Conservation (phyloP, 1,140 invertebrate species). For the Brachionus rubens region DNA sequence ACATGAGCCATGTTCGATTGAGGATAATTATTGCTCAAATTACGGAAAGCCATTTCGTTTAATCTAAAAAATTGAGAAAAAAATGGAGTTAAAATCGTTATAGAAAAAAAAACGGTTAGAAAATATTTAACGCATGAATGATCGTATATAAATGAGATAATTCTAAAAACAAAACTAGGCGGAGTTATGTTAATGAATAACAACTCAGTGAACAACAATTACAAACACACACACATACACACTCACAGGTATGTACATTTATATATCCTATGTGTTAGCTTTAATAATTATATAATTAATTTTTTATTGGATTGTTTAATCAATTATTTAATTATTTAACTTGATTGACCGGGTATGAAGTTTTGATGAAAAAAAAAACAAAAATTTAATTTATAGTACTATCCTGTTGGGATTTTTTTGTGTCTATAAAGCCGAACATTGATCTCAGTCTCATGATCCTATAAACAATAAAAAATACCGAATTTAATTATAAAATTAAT, state of each 20-base stretch:
- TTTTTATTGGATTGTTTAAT: conserved; percentile 16
- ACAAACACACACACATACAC: too few relatives aligned
- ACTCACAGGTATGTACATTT: neutral
- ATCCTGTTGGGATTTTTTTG: too few relatives aligned
- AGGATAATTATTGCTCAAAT: neutral
- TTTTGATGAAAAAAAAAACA: too few relatives aligned
- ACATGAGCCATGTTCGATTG: neutral
- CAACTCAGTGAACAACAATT: neutral
- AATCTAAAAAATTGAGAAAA: neutral
- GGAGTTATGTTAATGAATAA: conserved; percentile 10
- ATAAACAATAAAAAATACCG: too few relatives aligned
- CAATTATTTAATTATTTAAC: neutral
- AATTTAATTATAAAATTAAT: too few relatives aligned
- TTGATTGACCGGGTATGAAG: too few relatives aligned
- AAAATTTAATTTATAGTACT: too few relatives aligned
- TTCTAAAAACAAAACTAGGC: neutral
- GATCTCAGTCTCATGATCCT: too few relatives aligned
- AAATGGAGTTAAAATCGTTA: conserved; percentile 22
- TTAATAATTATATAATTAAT: neutral
- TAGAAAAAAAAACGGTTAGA: conserved; percentile 17
- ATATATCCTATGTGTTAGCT: neutral
- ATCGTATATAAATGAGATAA: neutral
- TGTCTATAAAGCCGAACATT: too few relatives aligned
- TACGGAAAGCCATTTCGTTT: neutral
- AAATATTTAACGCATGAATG: conserved; percentile 10